Evolutionary conservation across 2,113 vertebrate species (phyloP).

Genomic region (Saguinus imperator): DNA sequence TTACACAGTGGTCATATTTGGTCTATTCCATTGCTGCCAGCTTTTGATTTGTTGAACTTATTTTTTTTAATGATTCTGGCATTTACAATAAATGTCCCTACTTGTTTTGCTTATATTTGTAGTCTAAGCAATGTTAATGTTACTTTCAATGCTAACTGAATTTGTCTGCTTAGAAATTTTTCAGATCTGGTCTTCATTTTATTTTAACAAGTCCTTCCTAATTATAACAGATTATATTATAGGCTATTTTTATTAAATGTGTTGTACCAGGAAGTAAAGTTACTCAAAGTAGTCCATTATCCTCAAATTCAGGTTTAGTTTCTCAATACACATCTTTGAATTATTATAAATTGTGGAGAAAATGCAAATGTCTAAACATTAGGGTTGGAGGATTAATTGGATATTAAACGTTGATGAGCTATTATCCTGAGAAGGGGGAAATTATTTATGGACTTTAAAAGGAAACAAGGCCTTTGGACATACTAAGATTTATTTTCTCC

Average conservation of each 20-base stretch:
- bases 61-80: neutral
- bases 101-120: neutral
- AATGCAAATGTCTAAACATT: neutral
- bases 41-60: neutral
- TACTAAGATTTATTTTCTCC: neutral
- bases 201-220: neutral
- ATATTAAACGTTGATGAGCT: neutral
- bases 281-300: neutral
- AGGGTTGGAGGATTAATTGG: neutral
- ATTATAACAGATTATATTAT: neutral
- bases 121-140: neutral
- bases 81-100: neutral
- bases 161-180: neutral
- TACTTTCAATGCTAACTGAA: neutral
- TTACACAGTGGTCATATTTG: neutral
- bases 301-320: neutral
- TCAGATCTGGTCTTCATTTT: neutral
- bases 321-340: neutral
- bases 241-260: neutral
- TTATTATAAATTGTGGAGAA: neutral
- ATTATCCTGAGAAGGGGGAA: neutral
- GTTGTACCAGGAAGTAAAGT: neutral
- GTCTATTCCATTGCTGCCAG: neutral
- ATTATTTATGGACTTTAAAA: neutral
- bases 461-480: neutral